Base-by-base conservation (phyloP, 2,888 invertebrate genomes). In the Volucella inflata region DNA sequence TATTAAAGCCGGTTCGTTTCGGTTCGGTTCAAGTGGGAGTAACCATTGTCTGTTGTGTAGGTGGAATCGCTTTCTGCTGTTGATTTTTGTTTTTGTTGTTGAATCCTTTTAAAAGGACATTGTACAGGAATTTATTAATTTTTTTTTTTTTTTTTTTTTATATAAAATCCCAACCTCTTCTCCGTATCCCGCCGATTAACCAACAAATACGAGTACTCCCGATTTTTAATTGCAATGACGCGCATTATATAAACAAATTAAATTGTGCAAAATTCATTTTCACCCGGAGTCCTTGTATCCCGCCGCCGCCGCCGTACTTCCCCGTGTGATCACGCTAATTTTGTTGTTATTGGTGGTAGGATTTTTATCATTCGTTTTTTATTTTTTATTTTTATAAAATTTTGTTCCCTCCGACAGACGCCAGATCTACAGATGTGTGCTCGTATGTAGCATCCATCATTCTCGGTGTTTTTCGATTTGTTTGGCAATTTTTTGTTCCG, bases 201-300 rank as follows among this genome's bases (percentile, higher is more conserved):
- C 30, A 64, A 53, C 17, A 48, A 36, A 46, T 36, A 10, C 21
- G 48, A 21, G 57, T 48, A 9, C 53, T 55, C 21, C 42, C 42
- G 42, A 65, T 42, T 83, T 81, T 85, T 85, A 76, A 85, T 80
- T 85, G 79, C 85, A 77, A 81, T 72, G 81, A 81, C 67, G 81
- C 76, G 51, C 85, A 81, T 81, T 81, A 85, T 85, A 74, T 81
- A 76, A 85, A 80, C 76, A 81, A 85, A 81, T 81, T 81, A 72
- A 85, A 81, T 81, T 68, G 76, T 76, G 68, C 67, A 74, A 85
- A 81, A 72, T 75, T 62, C 60, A 67, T 68, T 75, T 81, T 74
- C 50, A 9, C n/a, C 42, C 60, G 12, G 50, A 59, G 64, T 68
- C 72, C 75, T 46, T 55, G 38, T 65, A 64, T 30, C 14, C 38